Conservation (phyloP, 1,140 invertebrate genomes). For the Macrocentrus cingulum region DNA sequence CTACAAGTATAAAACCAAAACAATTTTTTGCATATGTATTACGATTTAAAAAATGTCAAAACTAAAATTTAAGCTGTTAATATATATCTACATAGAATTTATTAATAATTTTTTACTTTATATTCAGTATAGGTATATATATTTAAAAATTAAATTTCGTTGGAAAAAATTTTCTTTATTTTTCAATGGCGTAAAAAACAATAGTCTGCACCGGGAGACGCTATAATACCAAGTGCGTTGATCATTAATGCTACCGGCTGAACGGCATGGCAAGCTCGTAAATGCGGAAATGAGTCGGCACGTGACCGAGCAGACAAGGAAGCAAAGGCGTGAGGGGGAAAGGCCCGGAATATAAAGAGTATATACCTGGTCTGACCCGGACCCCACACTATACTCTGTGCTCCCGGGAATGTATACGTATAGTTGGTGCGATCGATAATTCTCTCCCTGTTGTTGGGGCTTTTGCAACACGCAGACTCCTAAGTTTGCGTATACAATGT, state of each 20-base stretch:
- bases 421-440: slow-evolving; percentile 9
- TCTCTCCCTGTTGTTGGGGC: neutral
- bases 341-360: neutral
- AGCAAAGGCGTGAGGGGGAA: neutral
- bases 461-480: slow-evolving; percentile 8
- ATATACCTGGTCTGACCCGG: slow-evolving; percentile 5
- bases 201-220: neutral
- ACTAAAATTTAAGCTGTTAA: no score
- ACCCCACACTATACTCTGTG: neutral
- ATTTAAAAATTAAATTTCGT: neutral
- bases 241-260: slow-evolving; percentile 8
- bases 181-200: neutral
- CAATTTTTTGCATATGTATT: neutral
- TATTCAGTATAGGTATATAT: no score
- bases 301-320: slow-evolving; percentile 2
- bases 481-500: no score
- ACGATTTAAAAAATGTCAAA: neutral
- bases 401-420: neutral
- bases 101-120: no score
- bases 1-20: no score
- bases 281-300: slow-evolving; percentile 15
- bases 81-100: no score
- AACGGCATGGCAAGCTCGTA: neutral
- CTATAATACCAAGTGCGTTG: neutral
- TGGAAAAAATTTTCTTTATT: no score